These are phyloP conservation scores for Mystacornis crossleyi DNA, from an alignment of 2,113 vertebrate genomes.

Conservation along the genomic window DNA sequence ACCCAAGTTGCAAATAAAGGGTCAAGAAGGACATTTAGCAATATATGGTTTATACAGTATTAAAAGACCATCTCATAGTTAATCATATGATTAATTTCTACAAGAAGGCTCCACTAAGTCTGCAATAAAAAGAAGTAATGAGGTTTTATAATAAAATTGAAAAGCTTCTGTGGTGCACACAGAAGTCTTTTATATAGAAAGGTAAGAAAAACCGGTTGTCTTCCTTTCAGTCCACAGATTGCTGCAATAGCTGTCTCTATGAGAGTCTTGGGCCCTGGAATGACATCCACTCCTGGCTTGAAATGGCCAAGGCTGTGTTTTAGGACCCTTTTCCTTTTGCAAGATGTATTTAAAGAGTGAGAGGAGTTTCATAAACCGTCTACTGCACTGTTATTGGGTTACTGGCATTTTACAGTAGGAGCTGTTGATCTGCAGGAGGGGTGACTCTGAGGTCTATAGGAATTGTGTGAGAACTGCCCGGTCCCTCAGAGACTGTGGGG, in stretches of 20 bases:
- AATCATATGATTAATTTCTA: constrained; percentile 72
- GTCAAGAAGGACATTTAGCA: constrained; percentile 60
- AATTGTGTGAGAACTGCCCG: not conserved
- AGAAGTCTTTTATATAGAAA: constrained; percentile 47
- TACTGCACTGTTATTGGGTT: not conserved
- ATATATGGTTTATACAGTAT: constrained; percentile 67
- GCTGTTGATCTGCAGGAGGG: not conserved
- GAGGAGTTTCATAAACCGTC: not conserved
- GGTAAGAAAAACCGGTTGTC: constrained; percentile 34
- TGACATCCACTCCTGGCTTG: not conserved
- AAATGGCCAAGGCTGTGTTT: not conserved
- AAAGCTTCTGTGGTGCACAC: constrained; percentile 44
- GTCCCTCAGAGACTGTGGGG: not conserved
- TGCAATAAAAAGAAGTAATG: constrained; percentile 75
- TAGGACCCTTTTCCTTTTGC: not conserved
- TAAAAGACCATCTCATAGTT: constrained; percentile 72
- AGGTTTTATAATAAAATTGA: constrained; percentile 67
- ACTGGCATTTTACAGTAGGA: not conserved
- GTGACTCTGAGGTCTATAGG: not conserved
- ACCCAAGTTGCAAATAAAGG: constrained; percentile 71
- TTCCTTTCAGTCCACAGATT: not conserved
- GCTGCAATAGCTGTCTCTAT: not conserved
- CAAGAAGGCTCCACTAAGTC: constrained; percentile 75
- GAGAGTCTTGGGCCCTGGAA: not conserved
- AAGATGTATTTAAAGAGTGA: not conserved